phyloP scores from a whole-genome alignment of 2,113 vertebrate species.

The Fregetta grallaria region DNA sequence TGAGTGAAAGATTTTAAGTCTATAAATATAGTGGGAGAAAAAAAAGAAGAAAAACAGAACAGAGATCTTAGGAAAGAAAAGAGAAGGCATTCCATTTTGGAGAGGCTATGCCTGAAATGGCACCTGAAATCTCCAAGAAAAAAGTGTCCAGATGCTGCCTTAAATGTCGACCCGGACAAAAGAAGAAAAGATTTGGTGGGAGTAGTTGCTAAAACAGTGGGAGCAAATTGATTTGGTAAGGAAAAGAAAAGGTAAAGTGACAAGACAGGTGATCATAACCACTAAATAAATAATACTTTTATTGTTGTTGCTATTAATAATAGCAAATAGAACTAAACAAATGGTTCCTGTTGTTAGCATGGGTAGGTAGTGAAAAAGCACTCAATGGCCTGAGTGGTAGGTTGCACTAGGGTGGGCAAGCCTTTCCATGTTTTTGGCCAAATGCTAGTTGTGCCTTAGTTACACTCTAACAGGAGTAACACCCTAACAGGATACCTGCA shows the following conservation, averaged over 20 bases:
- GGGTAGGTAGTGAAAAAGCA: neutral
- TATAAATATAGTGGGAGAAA: neutral
- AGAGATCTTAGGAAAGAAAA: neutral
- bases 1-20: neutral
- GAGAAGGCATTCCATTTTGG: neutral
- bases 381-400: neutral
- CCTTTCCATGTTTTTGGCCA: neutral
- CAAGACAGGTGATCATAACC: neutral
- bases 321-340: neutral
- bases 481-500: neutral
- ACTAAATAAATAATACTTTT: neutral
- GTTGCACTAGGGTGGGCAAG: neutral
- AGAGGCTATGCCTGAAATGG: neutral
- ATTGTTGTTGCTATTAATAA: neutral
- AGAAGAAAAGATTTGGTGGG: neutral
- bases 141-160: neutral
- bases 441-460: neutral
- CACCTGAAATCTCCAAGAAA: neutral
- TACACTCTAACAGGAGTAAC: rapidly evolving
- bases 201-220: neutral
- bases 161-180: neutral
- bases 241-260: neutral
- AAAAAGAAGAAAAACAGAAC: neutral
- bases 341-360: neutral
- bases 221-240: neutral